Base-by-base conservation (phyloP, 2,888 invertebrate genomes). In the Harmothoe impar region DNA sequence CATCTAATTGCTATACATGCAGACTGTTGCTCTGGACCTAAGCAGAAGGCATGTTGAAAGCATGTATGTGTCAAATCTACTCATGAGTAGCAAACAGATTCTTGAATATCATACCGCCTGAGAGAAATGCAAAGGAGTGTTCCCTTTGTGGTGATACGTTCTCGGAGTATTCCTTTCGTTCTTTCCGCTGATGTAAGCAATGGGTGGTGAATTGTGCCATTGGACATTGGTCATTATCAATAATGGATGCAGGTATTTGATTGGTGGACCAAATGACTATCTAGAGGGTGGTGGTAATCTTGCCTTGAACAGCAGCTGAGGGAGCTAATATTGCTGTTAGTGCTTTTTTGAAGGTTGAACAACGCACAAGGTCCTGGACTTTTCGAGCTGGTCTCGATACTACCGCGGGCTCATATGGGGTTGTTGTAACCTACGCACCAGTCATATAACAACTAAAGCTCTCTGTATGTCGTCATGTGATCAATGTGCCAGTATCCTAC, bases 311-410 rank as follows among this genome's bases (percentile, higher is more conserved):
- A 43, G 62, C 17, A 15, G 62, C n/a, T 62, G 62, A 62, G 62
- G 29, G 25, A 72, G 72, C 20, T 0, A 43, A 43, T 23, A 43
- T 23, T 7, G 81, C 35, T 81, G 81, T 43, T 35, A 81, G 43
- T 17, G 25, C 35, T 20, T 77, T 43, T 77, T 15, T 23, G 81
- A 25, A 81, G 23, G 81, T 3, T 33, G 43, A 81, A 81, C 81
- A 35, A 35, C 81, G 81, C 81, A 81, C 81, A 81, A 81, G 33
- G 15, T 81, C 23, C 33, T 35, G 81, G 81, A 3, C 43, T 7
- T 43, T 20, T 81, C 81, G 81, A 81, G 81, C 81, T 81, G 81
- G 81, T 81, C 17, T 81, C 81, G 81, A 81, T 35, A 17, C 43
- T 10, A 43, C 81, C 43, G 33, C 31, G 43, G 7, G 3, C 43